Evolutionary conservation across 2,113 vertebrate genomes (phyloP).

Genomic region (Geococcyx californianus): DNA sequence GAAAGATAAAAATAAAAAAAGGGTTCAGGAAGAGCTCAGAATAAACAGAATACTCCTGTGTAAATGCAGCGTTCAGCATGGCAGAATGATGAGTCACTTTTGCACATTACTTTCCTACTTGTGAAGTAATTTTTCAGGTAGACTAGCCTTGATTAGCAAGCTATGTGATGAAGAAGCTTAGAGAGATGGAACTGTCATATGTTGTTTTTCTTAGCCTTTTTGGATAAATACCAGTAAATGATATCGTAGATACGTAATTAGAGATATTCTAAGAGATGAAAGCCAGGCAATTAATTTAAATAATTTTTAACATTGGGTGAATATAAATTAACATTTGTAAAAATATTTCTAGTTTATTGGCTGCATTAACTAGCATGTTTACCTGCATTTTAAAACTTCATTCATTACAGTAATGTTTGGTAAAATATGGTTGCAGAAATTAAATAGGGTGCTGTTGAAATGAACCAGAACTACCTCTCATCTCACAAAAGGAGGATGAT

Average conservation of each 20-base stretch:
- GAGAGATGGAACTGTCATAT: not conserved
- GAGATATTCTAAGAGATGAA: not conserved
- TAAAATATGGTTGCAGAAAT: not conserved
- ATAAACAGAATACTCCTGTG: not conserved
- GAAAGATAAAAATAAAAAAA: not conserved
- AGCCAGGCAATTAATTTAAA: not conserved
- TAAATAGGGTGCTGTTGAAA: not conserved
- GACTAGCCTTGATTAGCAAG: not conserved
- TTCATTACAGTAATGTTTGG: not conserved
- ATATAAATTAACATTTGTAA: not conserved
- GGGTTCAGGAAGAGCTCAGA: not conserved
- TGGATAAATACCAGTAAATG: not conserved
- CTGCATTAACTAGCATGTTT: not conserved
- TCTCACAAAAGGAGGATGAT: not conserved
- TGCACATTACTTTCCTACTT: not conserved
- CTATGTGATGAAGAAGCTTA: not conserved
- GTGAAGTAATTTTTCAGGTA: not conserved
- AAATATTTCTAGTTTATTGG: not conserved
- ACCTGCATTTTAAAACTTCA: not conserved
- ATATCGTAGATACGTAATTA: not conserved
- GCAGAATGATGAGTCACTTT: not conserved
- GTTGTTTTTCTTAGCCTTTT: not conserved
- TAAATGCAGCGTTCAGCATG: not conserved
- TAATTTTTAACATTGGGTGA: not conserved
- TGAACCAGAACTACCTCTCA: not conserved